These are phyloP conservation scores for Merops nubicus DNA, from an alignment of 2,113 vertebrate genomes.

Conservation along the genomic window DNA sequence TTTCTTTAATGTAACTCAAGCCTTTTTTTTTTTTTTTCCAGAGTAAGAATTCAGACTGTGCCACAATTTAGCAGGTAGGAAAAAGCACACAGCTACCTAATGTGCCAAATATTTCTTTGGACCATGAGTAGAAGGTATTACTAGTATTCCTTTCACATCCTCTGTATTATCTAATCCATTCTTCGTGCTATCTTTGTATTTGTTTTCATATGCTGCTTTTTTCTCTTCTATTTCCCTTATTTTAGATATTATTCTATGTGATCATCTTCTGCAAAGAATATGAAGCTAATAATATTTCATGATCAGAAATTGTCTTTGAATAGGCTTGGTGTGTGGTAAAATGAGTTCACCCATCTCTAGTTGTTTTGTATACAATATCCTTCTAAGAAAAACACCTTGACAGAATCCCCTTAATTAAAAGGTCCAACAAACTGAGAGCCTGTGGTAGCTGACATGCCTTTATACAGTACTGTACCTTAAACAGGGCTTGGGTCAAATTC, in stretches of 20 bases:
- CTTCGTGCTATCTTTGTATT: neutral
- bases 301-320: slow-evolving; percentile 25
- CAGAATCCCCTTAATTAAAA: slow-evolving; percentile 22
- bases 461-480: neutral
- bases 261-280: slow-evolving; percentile 1
- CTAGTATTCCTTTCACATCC: neutral
- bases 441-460: neutral
- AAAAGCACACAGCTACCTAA: neutral
- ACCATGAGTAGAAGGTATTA: neutral
- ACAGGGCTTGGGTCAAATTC: neutral
- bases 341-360: neutral
- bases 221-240: neutral
- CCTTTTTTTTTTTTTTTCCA: neutral
- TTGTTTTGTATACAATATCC: slow-evolving; percentile 2
- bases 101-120: neutral
- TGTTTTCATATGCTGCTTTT: neutral
- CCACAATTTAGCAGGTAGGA: neutral
- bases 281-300: slow-evolving; percentile 14
- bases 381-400: slow-evolving; percentile 14
- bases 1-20: neutral
- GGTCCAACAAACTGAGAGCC: neutral
- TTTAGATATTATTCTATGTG: neutral
- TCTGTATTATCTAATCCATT: neutral
- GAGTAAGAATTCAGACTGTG: neutral
- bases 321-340: slow-evolving; percentile 11